Percentiles rank a stretch among this genome's conserved stretches.
phyloP scores from a whole-genome alignment of 2,797 vertebrate species.

The Sardinella longiceps region DNA sequence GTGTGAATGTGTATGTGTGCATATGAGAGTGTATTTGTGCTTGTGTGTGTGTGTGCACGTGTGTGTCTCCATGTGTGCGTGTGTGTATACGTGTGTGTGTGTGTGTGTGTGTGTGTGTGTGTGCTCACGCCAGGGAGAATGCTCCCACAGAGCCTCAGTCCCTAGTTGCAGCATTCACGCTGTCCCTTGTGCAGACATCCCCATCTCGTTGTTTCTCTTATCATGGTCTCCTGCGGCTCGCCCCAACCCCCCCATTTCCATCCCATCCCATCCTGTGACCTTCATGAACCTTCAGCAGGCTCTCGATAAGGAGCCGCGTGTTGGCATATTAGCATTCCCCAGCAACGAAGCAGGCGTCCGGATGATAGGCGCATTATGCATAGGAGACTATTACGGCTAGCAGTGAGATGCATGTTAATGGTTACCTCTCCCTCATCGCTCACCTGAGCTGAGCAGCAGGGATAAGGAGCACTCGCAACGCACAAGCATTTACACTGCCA shows the following conservation, averaged over 20 bases:
- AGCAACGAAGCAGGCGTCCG: conserved; percentile 55
- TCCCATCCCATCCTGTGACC: conserved; percentile 70
- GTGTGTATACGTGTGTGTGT: background rate
- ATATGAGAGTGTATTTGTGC: background rate
- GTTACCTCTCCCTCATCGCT: background rate
- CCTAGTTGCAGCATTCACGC: conserved; percentile 29
- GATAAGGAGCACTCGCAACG: background rate
- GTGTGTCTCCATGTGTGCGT: background rate
- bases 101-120: background rate
- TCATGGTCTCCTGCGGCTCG: conserved; percentile 38
- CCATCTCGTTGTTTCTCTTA: conserved; percentile 19
- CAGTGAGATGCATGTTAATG: conserved; percentile 20
- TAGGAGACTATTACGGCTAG: background rate
- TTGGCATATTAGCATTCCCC: conserved; percentile 6
- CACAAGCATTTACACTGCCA: background rate
- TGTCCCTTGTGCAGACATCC: conserved; percentile 53
- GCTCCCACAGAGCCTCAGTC: conserved; percentile 36
- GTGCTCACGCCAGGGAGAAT: too few species aligned
- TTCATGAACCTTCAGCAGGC: conserved; percentile 56
- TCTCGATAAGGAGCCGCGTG: conserved; percentile 30
- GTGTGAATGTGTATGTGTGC: background rate
- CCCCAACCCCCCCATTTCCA: conserved; percentile 49
- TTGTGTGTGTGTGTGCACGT: background rate
- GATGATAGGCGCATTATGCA: conserved; percentile 37
- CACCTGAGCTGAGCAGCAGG: background rate